Evolutionary conservation across 2,888 invertebrate genomes (phyloP).

Genomic region (Biston betularia): DNA sequence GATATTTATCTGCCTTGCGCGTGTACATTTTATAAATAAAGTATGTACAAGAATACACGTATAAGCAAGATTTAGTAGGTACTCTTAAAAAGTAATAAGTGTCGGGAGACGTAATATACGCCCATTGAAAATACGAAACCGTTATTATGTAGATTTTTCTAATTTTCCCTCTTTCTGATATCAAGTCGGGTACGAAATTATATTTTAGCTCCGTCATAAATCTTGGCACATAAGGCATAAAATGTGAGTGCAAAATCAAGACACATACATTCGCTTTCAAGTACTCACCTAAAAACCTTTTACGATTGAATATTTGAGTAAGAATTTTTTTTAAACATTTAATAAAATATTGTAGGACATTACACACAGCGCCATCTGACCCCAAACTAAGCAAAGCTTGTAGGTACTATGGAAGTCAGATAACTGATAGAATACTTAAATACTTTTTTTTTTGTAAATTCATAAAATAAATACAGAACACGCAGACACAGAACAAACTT

Average conservation of each 20-base stretch:
- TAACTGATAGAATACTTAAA: too few relatives aligned
- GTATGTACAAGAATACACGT: conserved; percentile 19
- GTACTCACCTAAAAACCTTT: conserved; percentile 1
- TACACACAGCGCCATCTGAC: too few relatives aligned
- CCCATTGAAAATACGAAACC: conserved; percentile 63
- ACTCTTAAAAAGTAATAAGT: conserved; percentile 65
- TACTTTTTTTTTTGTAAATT: too few relatives aligned
- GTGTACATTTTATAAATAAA: background rate
- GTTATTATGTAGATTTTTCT: conserved; percentile 76
- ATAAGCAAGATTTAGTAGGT: conserved; percentile 49
- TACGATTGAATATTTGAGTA: background rate
- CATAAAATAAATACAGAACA: too few relatives aligned
- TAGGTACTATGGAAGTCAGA: too few relatives aligned
- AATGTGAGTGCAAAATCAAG: conserved; percentile 20
- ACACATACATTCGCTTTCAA: conserved; percentile 1
- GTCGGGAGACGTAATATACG: conserved; percentile 66
- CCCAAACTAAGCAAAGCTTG: too few relatives aligned
- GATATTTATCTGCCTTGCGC: background rate
- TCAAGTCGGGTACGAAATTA: conserved; percentile 73
- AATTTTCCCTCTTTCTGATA: conserved; percentile 67
- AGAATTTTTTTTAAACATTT: background rate
- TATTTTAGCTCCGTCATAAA: conserved; percentile 81
- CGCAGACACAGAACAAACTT: too few relatives aligned
- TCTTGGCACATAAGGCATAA: conserved; percentile 60
- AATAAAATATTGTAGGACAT: too few relatives aligned